phyloP scores from a whole-genome alignment of 1,140 invertebrate genomes.

The Diploscapter pachys region DNA sequence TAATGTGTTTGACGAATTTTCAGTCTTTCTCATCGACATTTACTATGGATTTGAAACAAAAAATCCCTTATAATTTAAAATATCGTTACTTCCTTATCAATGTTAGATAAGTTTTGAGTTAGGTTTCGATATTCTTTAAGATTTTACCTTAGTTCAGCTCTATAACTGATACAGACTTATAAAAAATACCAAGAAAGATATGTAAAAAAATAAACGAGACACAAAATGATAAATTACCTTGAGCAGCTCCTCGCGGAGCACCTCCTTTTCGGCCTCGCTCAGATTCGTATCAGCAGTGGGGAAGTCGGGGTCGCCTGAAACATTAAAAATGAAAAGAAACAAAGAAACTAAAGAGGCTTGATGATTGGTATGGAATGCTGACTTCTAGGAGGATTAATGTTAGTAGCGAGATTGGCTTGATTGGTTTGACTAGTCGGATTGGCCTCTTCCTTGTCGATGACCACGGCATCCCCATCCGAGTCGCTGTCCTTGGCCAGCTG shows the following conservation, averaged over 20 bases:
- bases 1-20: not conserved
- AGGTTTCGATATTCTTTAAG: too few species aligned
- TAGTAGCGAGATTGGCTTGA: slow-evolving; percentile 10
- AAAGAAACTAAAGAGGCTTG: not conserved
- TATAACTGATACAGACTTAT: too few species aligned
- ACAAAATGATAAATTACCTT: slow-evolving; percentile 43
- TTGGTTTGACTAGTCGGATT: not conserved
- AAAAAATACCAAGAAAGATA: slow-evolving; percentile 14
- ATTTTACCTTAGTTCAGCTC: too few species aligned
- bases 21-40: not conserved
- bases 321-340: slow-evolving; percentile 1
- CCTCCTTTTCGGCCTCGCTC: slow-evolving; percentile 55
- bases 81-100: too few species aligned
- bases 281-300: slow-evolving; percentile 34
- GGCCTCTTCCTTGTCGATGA: slow-evolving; percentile 1
- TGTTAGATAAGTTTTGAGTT: too few species aligned
- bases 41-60: not conserved
- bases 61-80: too few species aligned
- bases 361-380: not conserved
- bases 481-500: slow-evolving; percentile 16
- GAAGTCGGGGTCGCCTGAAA: slow-evolving; percentile 40
- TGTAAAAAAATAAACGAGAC: too few species aligned
- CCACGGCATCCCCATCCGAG: slow-evolving; percentile 22
- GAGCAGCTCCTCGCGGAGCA: slow-evolving; percentile 55
- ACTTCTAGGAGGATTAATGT: slow-evolving; percentile 8